A percentile compares a stretch with the other conserved stretches of the same genome.
These are phyloP conservation scores for Magallana ariakensis DNA, from an alignment of 1,140 invertebrate species.

Conservation along the genomic window DNA sequence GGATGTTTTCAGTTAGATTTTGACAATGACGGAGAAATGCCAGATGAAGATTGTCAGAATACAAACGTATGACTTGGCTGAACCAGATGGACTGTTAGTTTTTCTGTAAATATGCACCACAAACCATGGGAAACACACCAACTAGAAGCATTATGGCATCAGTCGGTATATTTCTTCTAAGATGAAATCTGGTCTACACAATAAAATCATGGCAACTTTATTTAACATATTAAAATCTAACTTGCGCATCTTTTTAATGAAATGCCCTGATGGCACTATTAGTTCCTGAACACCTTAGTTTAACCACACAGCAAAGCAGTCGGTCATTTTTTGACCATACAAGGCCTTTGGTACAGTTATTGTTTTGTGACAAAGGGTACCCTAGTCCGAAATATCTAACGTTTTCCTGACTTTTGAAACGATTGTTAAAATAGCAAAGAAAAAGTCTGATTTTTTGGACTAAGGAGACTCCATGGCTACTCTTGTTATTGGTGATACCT, in stretches of 20 bases:
- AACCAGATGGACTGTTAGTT: background rate
- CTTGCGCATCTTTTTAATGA: constrained; percentile 28
- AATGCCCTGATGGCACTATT: constrained; percentile 19
- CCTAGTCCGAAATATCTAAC: too few relatives aligned
- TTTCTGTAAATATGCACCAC: background rate
- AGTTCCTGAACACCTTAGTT: constrained; percentile 26
- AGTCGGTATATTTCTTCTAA: constrained; percentile 41
- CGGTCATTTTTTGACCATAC: constrained; percentile 42
- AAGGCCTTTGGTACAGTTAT: constrained; percentile 39
- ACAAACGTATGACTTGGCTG: background rate
- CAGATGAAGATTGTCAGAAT: constrained; percentile 26
- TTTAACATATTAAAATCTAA: constrained; percentile 40
- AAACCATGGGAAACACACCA: constrained; percentile 12
- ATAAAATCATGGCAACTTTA: constrained; percentile 42
- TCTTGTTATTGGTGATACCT: constrained; percentile 55
- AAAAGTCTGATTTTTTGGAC: too few relatives aligned
- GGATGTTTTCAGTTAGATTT: background rate
- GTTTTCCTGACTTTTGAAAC: too few relatives aligned
- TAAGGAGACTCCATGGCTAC: constrained; percentile 8
- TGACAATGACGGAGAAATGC: background rate
- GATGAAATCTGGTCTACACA: constrained; percentile 43
- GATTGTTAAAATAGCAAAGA: too few relatives aligned
- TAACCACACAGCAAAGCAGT: background rate
- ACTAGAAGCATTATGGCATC: constrained; percentile 1
- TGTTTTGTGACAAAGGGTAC: constrained; percentile 25